These are phyloP conservation scores for Rutpela maculata DNA, from an alignment of 2,888 invertebrate genomes.

Conservation along the genomic window DNA sequence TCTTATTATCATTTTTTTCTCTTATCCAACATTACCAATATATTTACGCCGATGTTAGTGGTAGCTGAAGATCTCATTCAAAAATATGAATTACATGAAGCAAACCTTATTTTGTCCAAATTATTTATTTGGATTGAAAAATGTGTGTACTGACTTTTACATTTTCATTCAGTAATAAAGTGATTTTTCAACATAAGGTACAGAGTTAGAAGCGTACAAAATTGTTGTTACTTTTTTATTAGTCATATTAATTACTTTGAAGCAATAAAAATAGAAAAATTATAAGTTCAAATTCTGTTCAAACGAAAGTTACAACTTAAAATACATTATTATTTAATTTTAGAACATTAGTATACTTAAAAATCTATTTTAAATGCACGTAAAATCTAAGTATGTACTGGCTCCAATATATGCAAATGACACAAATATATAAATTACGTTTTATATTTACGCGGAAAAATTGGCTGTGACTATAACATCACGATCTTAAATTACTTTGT, in stretches of 20 bases:
- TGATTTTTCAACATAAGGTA: neutral
- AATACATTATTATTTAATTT: neutral
- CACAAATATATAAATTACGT: constrained; percentile 6
- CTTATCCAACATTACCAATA: too few species aligned
- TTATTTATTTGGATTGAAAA: too few species aligned
- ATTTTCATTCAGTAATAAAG: too few species aligned
- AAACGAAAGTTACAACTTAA: neutral
- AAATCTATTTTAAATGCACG: neutral
- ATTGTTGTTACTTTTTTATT: neutral
- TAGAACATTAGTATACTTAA: constrained; percentile 1
- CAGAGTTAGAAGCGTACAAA: neutral
- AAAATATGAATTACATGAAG: too few species aligned
- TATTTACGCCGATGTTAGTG: too few species aligned
- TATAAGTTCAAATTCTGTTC: neutral
- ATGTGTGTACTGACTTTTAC: too few species aligned
- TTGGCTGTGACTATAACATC: neutral
- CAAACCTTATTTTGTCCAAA: too few species aligned
- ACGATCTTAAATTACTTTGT: neutral
- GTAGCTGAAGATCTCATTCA: too few species aligned
- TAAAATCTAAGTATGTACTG: neutral
- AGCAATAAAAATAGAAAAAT: neutral
- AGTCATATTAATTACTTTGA: neutral
- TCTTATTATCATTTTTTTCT: too few species aligned
- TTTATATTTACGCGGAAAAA: constrained; percentile 2
- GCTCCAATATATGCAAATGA: neutral